Conservation (phyloP, 1,140 invertebrate species). For the Calycopis cecrops region DNA sequence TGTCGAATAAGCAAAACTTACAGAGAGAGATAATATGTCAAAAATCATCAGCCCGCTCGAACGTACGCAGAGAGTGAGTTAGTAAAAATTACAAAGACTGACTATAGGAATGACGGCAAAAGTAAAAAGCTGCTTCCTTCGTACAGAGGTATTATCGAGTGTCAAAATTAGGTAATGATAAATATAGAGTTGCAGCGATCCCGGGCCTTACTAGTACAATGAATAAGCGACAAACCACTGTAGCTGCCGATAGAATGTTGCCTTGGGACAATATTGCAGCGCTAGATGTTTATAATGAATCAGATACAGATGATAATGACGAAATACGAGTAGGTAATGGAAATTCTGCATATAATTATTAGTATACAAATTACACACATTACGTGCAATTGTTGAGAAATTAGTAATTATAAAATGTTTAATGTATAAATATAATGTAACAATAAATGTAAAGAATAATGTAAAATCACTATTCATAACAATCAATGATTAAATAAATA, state of each 20-base stretch:
- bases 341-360: too few relatives aligned
- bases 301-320: background rate
- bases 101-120: conserved; percentile 26
- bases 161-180: conserved; percentile 22
- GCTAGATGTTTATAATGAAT: background rate
- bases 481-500: too few relatives aligned
- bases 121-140: conserved; percentile 26
- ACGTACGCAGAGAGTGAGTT: conserved; percentile 21
- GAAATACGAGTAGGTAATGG: too few relatives aligned
- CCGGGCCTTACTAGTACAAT: conserved; percentile 10
- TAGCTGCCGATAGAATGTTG: conserved; percentile 3
- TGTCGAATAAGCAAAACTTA: conserved; percentile 9
- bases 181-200: conserved; percentile 15
- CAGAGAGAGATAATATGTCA: conserved; percentile 23
- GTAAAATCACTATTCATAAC: too few relatives aligned
- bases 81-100: conserved; percentile 26
- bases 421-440: too few relatives aligned
- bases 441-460: too few relatives aligned
- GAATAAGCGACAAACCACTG: conserved; percentile 10
- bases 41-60: conserved; percentile 17
- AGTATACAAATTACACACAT: too few relatives aligned
- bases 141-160: conserved; percentile 20
- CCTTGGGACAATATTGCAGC: background rate
- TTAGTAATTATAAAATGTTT: background rate
- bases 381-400: background rate